phyloP scores from a whole-genome alignment of 2,888 invertebrate species.

The Xestia xanthographa region DNA sequence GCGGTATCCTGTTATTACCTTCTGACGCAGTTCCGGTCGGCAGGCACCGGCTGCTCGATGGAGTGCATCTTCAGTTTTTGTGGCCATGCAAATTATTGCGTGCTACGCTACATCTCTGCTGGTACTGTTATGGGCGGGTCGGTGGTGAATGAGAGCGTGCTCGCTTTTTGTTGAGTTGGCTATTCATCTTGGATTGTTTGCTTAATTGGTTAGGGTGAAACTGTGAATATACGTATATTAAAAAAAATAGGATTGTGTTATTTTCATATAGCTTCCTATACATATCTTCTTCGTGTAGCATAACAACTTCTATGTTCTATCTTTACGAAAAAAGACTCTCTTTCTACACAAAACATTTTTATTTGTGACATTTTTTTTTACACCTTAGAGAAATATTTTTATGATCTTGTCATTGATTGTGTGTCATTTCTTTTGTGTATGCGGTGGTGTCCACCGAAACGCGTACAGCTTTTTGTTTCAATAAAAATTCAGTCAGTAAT shows the following conservation, averaged over 20 bases:
- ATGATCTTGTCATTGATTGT: background rate
- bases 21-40: conserved; percentile 64
- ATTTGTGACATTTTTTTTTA: too few relatives aligned
- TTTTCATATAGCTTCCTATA: background rate
- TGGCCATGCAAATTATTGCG: conserved; percentile 75
- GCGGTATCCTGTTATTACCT: conserved; percentile 55
- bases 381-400: background rate
- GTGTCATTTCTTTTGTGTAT: background rate
- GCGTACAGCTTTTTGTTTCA: background rate
- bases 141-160: conserved; percentile 78
- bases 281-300: background rate
- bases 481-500: background rate
- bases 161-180: conserved; percentile 34
- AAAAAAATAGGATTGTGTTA: background rate
- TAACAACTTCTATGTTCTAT: background rate
- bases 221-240: background rate
- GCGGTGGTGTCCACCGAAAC: background rate
- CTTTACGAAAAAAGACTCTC: background rate
- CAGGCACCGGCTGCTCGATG: conserved; percentile 71
- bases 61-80: conserved; percentile 77
- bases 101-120: conserved; percentile 72
- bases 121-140: conserved; percentile 75
- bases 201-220: conserved; percentile 6
- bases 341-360: background rate
- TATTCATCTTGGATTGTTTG: conserved; percentile 40